Evolutionary conservation across 2,888 invertebrate species (phyloP), one percentile per base, ranked within the genome.

Genomic region (Fragum fragum): DNA sequence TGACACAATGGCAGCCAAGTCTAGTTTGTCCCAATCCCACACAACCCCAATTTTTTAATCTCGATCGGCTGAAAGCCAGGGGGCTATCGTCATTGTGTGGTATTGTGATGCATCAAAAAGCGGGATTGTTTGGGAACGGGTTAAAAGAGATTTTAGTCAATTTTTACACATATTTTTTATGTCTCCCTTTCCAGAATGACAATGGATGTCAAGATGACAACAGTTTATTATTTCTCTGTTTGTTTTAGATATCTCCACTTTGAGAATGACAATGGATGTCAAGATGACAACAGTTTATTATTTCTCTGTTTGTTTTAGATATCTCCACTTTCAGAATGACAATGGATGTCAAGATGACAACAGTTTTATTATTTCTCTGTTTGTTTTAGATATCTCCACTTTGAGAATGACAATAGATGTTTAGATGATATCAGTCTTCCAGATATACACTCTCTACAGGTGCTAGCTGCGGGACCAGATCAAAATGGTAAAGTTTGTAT

Each of bases 401-500:
- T 92, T 89, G 91, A 91, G 63, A 90, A 90, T 29, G 88, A 91
- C 2, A 71, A 79, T 69, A 77, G 79, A 16, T 83, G 88, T 42
- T 83, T 88, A 73, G 92, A 93, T 73, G 83, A 90, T 16, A 87
- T 93, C 23, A 55, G 86, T n/a, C 74, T 93, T 36, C 83, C 85
- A 18, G 87, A 88, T 57, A 88, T 93, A 16, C 88, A 90, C 55
- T 88, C 91, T 18, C 78, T 92, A 63, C 91, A 91, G 79, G 89
- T 92, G 69, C 76, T 90, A 59, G 86, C 90, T 1, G 85, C 89
- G 21, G 91, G 89, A 26, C 79, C 82, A 23, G 91, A 92, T 78
- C 75, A 85, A 0, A 89, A 90, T 84, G 93, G 93, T 93, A 71
- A n/a, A 80, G 87, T 76, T 21, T 23, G 16, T n/a, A n/a, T n/a